Conservation (phyloP, 2,888 invertebrate species). For the Diplazon laetatorius region DNA sequence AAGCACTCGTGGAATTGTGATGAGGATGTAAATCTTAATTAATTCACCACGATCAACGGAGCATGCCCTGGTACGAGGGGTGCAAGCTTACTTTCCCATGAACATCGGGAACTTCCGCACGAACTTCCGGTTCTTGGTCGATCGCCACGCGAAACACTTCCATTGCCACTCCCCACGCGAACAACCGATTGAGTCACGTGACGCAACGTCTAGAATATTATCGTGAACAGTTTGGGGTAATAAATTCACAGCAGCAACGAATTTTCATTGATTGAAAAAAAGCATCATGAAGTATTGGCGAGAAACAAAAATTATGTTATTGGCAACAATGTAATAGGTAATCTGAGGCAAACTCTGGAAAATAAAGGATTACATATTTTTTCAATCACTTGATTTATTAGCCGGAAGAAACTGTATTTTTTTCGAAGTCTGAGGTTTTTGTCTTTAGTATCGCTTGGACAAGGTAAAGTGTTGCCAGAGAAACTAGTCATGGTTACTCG, state of each 20-base stretch:
- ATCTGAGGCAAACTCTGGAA: too few relatives aligned
- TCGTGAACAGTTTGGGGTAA: constrained; percentile 28
- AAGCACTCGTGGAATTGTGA: too few relatives aligned
- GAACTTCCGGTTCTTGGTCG: constrained; percentile 74
- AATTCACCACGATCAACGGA: constrained; percentile 31
- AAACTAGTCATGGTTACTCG: too few relatives aligned
- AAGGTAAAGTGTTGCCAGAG: too few relatives aligned
- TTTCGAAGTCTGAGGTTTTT: too few relatives aligned
- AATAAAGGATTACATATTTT: too few relatives aligned
- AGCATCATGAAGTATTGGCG: too few relatives aligned
- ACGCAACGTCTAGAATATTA: constrained; percentile 42
- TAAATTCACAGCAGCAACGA: not conserved
- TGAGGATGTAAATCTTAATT: constrained; percentile 8
- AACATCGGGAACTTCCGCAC: constrained; percentile 71
- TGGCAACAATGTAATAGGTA: too few relatives aligned
- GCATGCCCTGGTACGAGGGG: constrained; percentile 42
- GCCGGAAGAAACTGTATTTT: too few relatives aligned
- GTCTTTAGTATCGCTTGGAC: too few relatives aligned
- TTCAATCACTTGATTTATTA: too few relatives aligned
- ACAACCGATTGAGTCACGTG: constrained; percentile 43
- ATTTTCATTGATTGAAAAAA: not conserved
- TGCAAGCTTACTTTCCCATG: constrained; percentile 42
- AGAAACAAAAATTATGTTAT: too few relatives aligned
- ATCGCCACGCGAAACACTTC: constrained; percentile 70
- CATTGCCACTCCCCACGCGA: constrained; percentile 75